A percentile compares a stretch with the other conserved stretches of the same genome.
Conservation (phyloP, 1,140 invertebrate species). For the Euwallacea similis region DNA sequence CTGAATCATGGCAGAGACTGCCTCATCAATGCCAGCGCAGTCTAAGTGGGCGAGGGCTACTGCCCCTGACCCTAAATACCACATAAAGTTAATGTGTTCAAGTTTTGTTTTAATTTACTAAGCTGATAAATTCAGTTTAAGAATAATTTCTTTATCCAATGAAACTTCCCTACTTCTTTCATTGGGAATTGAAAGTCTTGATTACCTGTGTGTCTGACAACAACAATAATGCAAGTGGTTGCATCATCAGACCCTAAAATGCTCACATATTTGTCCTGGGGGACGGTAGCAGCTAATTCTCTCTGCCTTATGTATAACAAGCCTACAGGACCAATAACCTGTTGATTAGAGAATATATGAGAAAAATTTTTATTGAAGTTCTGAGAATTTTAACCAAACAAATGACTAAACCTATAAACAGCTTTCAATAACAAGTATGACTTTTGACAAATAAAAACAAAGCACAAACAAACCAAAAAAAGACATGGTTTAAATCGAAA, state of each 20-base stretch:
- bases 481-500: no score
- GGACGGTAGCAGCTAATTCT: conserved; percentile 86
- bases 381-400: no score
- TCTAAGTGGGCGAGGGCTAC: conserved; percentile 87
- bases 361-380: no score
- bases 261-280: conserved; percentile 88
- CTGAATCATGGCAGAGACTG: conserved; percentile 75
- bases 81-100: neutral
- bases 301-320: conserved; percentile 87
- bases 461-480: no score
- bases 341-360: neutral
- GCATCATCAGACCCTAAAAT: conserved; percentile 92
- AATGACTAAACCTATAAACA: no score
- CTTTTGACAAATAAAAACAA: no score
- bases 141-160: neutral
- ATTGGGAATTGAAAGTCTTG: neutral
- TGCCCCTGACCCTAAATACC: conserved; percentile 70
- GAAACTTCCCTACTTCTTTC: neutral
- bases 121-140: no score
- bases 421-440: no score
- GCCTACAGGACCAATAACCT: conserved; percentile 76
- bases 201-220: conserved; percentile 88
- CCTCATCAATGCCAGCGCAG: conserved; percentile 77
- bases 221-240: conserved; percentile 90
- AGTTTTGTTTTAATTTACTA: neutral